Base-by-base conservation (phyloP, 1,140 invertebrate genomes). In the Drosophila kohkoa region DNA sequence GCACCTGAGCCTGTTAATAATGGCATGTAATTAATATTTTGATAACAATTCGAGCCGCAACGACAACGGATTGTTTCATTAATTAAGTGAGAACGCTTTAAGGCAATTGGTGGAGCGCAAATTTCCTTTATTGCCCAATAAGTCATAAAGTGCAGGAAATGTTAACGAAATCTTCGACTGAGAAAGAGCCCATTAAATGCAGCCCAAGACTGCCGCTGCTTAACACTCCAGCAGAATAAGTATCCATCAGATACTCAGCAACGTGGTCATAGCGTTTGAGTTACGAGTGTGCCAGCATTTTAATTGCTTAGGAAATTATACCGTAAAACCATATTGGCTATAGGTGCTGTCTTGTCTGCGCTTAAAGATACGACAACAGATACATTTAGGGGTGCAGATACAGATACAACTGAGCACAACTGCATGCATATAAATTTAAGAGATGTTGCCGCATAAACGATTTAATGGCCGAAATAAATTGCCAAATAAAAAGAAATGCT, bases 121-220 rank as follows among this genome's bases (percentile, higher is more conserved):
- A 51, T 68, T 74, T 55, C 28, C 3, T 55, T 62, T 3, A 49
- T 4, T 46, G 48, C 16, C 49, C 59, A 49, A 88, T 82, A 77
- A 80, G 85, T 81, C 83, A 88, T 88, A 88, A 88, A 88, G 80
- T 83, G 83, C 83, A 83, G 85, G 57, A 67, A 65, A 72, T 63
- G 69, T 79, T 74, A 51, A 70, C 71, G 78, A 78, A 69, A 78
- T 72, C 48, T 49, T 62, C 54, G 68, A 54, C 30, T 65, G 55
- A 77, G 41, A 15, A 69, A 25, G 41, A n/a, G 72, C 35, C 73
- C 64, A 88, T 88, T 83, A 88, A 88, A 72, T 83, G 83, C 82
- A 86, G 81, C 45, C 60, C 51, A 68, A 66, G 43, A 49, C 6
- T 13, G 16, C 8, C n/a, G 43, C 20, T 25, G 20, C 20, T 25